Evolutionary conservation across 2,113 vertebrate species (phyloP).

Genomic region (Scalopus aquaticus): DNA sequence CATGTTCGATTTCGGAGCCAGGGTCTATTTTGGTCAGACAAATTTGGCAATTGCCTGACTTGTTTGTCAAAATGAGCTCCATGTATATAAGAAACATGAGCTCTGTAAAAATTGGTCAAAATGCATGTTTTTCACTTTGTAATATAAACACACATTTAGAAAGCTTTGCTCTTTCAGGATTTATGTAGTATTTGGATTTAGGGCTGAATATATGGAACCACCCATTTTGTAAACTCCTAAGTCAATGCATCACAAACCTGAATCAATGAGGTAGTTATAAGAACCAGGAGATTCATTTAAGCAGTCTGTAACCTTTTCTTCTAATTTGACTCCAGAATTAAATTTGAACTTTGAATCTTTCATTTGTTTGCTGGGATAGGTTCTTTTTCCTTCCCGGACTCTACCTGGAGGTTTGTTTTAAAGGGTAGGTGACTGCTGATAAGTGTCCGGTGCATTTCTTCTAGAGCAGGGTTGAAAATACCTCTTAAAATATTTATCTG

Average conservation of each 20-base stretch:
- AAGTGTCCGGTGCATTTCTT: neutral
- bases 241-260: neutral
- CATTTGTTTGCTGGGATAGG: neutral
- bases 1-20: constrained; percentile 40
- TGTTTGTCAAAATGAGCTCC: neutral
- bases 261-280: neutral
- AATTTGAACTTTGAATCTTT: neutral
- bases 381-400: neutral
- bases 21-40: constrained; percentile 39
- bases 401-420: neutral
- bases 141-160: neutral
- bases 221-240: neutral
- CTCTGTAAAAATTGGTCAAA: neutral
- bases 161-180: neutral
- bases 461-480: neutral
- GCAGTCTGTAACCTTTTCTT: neutral
- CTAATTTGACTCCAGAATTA: neutral
- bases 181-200: neutral
- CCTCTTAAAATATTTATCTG: neutral
- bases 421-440: neutral
- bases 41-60: neutral
- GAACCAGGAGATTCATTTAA: neutral
- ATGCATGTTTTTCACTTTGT: neutral
- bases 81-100: neutral
- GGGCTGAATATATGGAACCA: neutral